These are phyloP conservation scores for Tenthredo amoena DNA, from an alignment of 2,888 invertebrate species.

Conservation along the genomic window DNA sequence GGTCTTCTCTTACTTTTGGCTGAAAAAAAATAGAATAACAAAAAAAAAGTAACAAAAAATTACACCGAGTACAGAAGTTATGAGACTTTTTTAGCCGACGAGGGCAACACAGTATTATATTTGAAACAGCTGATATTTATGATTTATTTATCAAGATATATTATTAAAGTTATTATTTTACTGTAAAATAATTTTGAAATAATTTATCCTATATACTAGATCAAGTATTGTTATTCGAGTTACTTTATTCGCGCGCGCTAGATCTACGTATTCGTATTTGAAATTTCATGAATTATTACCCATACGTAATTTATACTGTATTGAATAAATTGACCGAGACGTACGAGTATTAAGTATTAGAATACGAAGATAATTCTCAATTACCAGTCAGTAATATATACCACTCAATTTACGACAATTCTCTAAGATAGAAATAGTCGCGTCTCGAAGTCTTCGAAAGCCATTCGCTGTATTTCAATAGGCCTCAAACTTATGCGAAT, in stretches of 20 bases:
- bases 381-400: background rate
- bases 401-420: conserved; percentile 27
- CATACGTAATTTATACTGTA: background rate
- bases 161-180: background rate
- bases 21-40: background rate
- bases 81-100: conserved; percentile 19
- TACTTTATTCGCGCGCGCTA: background rate
- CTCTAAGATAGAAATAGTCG: conserved; percentile 1
- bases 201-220: background rate
- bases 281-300: background rate
- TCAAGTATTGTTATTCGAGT: background rate
- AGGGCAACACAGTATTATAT: conserved; percentile 20
- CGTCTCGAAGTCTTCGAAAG: conserved; percentile 4
- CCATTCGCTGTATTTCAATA: background rate
- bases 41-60: background rate
- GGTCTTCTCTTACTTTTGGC: conserved; percentile 49
- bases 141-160: background rate
- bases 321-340: background rate
- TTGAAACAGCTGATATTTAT: background rate
- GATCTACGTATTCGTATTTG: background rate
- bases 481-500: background rate
- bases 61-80: background rate
- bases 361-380: conserved; percentile 12
- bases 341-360: background rate
- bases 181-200: background rate